Conservation (phyloP, 92 coral and sea anemone species). For the Phymanthus crucifer region DNA sequence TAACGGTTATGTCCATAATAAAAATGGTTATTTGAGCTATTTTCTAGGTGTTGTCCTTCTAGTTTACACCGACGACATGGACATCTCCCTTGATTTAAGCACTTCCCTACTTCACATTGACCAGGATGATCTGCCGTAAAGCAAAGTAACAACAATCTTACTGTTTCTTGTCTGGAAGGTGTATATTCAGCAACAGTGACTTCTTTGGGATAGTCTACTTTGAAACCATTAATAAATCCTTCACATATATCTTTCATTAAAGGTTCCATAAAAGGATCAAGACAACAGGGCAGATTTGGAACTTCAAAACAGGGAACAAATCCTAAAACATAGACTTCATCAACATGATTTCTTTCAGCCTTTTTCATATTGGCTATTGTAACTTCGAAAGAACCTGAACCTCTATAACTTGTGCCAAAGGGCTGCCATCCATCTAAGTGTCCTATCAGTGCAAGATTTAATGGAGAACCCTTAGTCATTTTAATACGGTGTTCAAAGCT, state of each 20-base stretch:
- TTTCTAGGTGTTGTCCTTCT: slow-evolving; percentile 47
- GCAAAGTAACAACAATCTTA: slow-evolving; percentile 42
- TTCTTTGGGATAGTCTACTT: slow-evolving; percentile 17
- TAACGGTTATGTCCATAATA: slow-evolving; percentile 66
- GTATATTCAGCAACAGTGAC: slow-evolving; percentile 29
- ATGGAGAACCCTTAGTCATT: slow-evolving; percentile 38
- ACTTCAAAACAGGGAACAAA: slow-evolving; percentile 54
- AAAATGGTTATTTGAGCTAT: slow-evolving; percentile 43
- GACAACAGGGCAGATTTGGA: slow-evolving; percentile 47
- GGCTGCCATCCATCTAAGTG: slow-evolving; percentile 42
- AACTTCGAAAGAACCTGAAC: slow-evolving; percentile 53
- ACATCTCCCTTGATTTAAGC: slow-evolving; percentile 67
- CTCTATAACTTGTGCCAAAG: slow-evolving; percentile 25
- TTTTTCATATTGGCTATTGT: slow-evolving; percentile 53
- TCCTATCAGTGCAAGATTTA: slow-evolving; percentile 51
- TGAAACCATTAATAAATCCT: slow-evolving; percentile 48
- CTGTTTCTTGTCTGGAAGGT: slow-evolving; percentile 30
- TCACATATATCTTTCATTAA: slow-evolving; percentile 55
- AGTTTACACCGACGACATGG: slow-evolving; percentile 66
- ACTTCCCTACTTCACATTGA: slow-evolving; percentile 61
- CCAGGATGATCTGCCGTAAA: slow-evolving; percentile 75
- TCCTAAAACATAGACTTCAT: slow-evolving; percentile 54
- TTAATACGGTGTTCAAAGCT: slow-evolving; percentile 28
- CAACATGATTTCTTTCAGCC: slow-evolving; percentile 53
- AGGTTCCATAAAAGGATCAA: slow-evolving; percentile 63